Base-by-base conservation (phyloP, 30 jellyfish, hydroid and myxozoan genomes). In the Sanderia malayensis region DNA sequence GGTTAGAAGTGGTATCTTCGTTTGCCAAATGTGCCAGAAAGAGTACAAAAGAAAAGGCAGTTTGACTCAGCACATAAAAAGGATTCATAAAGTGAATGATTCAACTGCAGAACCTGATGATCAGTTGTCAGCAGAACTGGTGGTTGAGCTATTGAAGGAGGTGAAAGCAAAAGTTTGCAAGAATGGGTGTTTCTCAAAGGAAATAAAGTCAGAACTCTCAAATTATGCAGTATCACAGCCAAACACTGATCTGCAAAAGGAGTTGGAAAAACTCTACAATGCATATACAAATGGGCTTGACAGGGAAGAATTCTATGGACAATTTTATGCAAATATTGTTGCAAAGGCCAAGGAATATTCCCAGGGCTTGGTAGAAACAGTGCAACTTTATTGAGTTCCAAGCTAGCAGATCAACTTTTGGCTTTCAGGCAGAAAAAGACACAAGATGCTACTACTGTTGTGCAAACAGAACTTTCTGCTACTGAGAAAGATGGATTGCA, bases 21-120 rank as follows among this genome's bases (percentile, higher is more conserved):
- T 63, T 63, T 63, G 76, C 76, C 57, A 63, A 63, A 63, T 63
- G 18, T 63, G 76, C 58, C 28, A 31, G 28, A 63, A 63, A 32
- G 60, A 4, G 60, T 63, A 63, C 76, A 63, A 63, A 63, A 63
- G 76, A 31, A 63, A 63, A 65, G 61, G 77, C 61, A 33, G 61
- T 34, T 65, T 65, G 61, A 31, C 77, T 6, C 61, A 22, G 61
- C 77, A 65, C 31, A 34, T 30, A 17, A n/a, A 33, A 30, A 65
- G 23, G 23, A 44, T 65, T 45, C 77, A 65, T 34, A 11, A 31
- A n/a, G 30, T 17, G 61, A 22, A 18, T 17, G 31, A 19, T 34
- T 30, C 77, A 65, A 44, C 59, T 30, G 61, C 77, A 7, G 47
- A 25, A 61, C 10, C 73, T 23, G 52, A 23, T n/a, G 73, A 23